These are phyloP conservation scores for Philopotamus ludificatus DNA, from an alignment of 1,140 invertebrate genomes.

Conservation along the genomic window DNA sequence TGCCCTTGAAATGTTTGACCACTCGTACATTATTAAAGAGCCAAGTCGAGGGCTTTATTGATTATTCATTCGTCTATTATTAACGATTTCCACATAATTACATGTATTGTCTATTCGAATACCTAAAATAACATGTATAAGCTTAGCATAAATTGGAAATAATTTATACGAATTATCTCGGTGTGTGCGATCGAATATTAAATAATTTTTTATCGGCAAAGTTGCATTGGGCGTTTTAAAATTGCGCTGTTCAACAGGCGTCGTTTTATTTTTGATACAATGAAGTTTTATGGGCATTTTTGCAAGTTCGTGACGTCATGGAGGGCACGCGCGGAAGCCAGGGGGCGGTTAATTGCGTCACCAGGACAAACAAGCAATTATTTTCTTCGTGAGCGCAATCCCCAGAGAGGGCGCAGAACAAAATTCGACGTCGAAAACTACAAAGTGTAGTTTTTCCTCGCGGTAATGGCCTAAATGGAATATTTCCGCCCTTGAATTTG, in stretches of 20 bases:
- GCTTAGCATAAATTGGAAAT: too few relatives aligned
- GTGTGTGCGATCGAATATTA: too few relatives aligned
- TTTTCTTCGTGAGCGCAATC: background rate
- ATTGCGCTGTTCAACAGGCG: too few relatives aligned
- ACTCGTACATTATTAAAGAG: background rate
- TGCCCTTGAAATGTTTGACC: background rate
- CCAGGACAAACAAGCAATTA: background rate
- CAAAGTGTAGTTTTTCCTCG: slow-evolving; percentile 8
- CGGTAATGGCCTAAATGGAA: background rate
- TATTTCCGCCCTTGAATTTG: slow-evolving; percentile 13
- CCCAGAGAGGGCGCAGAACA: background rate
- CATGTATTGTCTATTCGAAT: background rate
- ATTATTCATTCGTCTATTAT: slow-evolving; percentile 3
- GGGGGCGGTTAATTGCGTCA: slow-evolving; percentile 2
- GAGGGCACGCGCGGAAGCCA: background rate
- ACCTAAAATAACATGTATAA: too few relatives aligned
- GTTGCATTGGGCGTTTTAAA: too few relatives aligned
- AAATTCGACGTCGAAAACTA: slow-evolving; percentile 1
- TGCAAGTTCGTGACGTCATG: too few relatives aligned
- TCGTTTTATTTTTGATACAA: too few relatives aligned
- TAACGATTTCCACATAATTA: background rate
- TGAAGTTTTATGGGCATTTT: too few relatives aligned
- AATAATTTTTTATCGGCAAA: too few relatives aligned
- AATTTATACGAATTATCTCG: too few relatives aligned
- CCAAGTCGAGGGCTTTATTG: slow-evolving; percentile 4